phyloP scores from a whole-genome alignment of 2,888 invertebrate species.

The Agonopterix arenella region DNA sequence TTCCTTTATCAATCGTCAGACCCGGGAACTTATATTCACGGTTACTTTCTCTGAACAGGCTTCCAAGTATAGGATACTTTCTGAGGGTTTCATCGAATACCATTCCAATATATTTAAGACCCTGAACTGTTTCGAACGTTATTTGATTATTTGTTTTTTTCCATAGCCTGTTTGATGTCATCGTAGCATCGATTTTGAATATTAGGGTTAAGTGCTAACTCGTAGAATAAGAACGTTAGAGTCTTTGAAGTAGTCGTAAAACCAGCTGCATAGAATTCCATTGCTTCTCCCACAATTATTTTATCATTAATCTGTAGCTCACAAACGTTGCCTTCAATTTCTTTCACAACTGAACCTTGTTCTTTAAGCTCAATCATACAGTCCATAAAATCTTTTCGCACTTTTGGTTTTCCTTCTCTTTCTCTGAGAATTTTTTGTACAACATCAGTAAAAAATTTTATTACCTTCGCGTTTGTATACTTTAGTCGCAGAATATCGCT shows the following conservation, averaged over 20 bases:
- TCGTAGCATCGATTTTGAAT: constrained; percentile 26
- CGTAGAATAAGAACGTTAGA: constrained; percentile 26
- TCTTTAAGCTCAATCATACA: constrained; percentile 8
- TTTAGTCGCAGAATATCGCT: neutral
- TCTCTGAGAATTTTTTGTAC: constrained; percentile 10
- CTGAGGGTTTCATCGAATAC: constrained; percentile 40
- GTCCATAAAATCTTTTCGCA: constrained; percentile 9
- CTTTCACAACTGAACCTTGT: constrained; percentile 6
- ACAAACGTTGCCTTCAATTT: constrained; percentile 6
- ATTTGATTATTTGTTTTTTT: constrained; percentile 21
- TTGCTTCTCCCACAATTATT: constrained; percentile 23
- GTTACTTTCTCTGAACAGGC: neutral
- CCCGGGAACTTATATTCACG: constrained; percentile 1
- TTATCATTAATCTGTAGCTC: constrained; percentile 16
- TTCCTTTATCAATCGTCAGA: constrained; percentile 10
- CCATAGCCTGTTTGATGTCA: constrained; percentile 13
- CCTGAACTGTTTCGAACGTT: constrained; percentile 17
- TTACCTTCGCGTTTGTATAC: neutral
- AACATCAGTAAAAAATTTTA: constrained; percentile 11
- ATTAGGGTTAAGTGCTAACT: constrained; percentile 28
- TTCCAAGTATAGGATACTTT: constrained; percentile 33
- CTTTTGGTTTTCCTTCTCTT: constrained; percentile 6
- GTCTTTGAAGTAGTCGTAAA: constrained; percentile 35
- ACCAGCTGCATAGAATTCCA: constrained; percentile 36
- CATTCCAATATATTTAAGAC: constrained; percentile 27